Percentiles rank a stretch among this genome's conserved stretches.
These are phyloP conservation scores for Coreoperca whiteheadi DNA, from an alignment of 2,113 vertebrate species.

Conservation along the genomic window DNA sequence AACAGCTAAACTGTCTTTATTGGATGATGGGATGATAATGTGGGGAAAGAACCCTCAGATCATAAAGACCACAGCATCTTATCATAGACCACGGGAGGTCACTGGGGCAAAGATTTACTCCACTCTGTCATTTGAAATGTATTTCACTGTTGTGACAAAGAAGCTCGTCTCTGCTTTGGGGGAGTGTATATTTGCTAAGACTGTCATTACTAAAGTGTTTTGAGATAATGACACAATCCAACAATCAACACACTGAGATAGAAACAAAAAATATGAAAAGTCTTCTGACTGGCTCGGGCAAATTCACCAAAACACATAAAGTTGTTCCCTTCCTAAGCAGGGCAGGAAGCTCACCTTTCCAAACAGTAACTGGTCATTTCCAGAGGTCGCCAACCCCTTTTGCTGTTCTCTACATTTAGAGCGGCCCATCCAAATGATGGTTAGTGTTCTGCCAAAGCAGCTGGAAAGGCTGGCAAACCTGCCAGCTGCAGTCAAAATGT, in stretches of 20 bases:
- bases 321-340: neutral
- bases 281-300: neutral
- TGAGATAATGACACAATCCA: neutral
- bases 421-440: slow-evolving; percentile 55
- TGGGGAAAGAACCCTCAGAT: neutral
- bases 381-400: slow-evolving; percentile 48
- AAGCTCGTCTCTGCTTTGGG: neutral
- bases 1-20: too few species aligned
- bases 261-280: slow-evolving; percentile 15
- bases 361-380: slow-evolving; percentile 42
- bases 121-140: neutral
- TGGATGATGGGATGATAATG: too few species aligned
- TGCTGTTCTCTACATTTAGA: slow-evolving; percentile 14
- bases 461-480: slow-evolving; percentile 67
- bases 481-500: slow-evolving; percentile 48
- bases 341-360: slow-evolving; percentile 50
- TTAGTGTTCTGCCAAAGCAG: slow-evolving; percentile 71
- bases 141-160: neutral
- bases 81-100: neutral
- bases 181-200: neutral
- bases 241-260: neutral
- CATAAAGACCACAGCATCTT: neutral
- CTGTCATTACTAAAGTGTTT: neutral
- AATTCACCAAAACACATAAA: neutral
- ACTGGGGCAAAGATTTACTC: neutral